Evolutionary conservation across 1,140 invertebrate genomes (phyloP).

Genomic region (Drepana arcuata): DNA sequence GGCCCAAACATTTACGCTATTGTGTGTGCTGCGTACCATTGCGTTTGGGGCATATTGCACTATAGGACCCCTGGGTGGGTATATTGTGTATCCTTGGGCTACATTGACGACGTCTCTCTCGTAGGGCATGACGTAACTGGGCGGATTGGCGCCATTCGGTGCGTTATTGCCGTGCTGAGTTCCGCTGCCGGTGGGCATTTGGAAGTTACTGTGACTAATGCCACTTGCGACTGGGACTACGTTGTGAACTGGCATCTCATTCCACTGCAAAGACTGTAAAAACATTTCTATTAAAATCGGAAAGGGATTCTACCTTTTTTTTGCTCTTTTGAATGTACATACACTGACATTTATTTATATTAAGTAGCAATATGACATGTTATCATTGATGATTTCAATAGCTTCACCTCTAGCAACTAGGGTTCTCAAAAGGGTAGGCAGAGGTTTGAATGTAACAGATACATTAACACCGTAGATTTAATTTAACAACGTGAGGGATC

Average conservation of each 20-base stretch:
- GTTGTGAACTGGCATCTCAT: not conserved
- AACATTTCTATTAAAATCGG: too few relatives aligned
- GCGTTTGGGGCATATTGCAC: not conserved
- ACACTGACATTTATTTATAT: too few relatives aligned
- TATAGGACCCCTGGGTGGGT: not conserved
- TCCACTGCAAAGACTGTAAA: slow-evolving; percentile 12
- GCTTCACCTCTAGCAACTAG: too few relatives aligned
- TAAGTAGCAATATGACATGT: too few relatives aligned
- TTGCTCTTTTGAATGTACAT: too few relatives aligned
- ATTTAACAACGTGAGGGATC: too few relatives aligned
- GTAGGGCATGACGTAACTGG: too few relatives aligned
- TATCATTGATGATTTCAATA: too few relatives aligned
- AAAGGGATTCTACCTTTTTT: too few relatives aligned
- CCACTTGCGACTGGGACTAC: slow-evolving; percentile 3
- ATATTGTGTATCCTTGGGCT: not conserved
- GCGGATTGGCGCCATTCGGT: slow-evolving; percentile 4
- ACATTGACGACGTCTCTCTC: not conserved
- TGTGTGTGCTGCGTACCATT: not conserved
- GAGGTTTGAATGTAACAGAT: too few relatives aligned
- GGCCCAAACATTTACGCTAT: slow-evolving; percentile 2
- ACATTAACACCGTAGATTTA: too few relatives aligned
- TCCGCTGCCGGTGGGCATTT: slow-evolving; percentile 1
- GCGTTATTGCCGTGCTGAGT: not conserved
- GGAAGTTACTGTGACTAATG: not conserved
- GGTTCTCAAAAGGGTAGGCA: too few relatives aligned